Percentiles rank a stretch among this genome's conserved stretches.
phyloP scores from a whole-genome alignment of 2,888 invertebrate genomes.

The Oscheius sp. region DNA sequence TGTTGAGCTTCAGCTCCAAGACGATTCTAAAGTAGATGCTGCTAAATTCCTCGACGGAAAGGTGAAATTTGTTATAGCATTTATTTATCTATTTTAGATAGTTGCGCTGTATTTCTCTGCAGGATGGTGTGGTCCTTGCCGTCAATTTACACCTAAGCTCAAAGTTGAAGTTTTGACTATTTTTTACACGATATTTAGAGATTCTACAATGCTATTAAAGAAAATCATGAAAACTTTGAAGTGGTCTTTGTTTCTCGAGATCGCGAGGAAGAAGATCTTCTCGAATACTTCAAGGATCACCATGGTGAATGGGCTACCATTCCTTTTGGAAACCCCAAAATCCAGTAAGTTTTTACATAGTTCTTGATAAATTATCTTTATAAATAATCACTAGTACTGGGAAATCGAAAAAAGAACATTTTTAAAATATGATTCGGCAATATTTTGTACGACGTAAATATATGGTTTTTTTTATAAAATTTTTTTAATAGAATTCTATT shows the following conservation, averaged over 20 bases:
- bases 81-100: constrained; percentile 52
- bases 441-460: no score
- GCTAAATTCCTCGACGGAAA: constrained; percentile 68
- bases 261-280: constrained; percentile 57
- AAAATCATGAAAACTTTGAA: constrained; percentile 67
- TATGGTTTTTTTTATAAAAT: not conserved
- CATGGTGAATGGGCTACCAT: constrained; percentile 68
- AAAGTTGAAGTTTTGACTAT: constrained; percentile 41
- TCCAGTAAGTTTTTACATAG: constrained; percentile 56
- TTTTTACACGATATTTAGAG: constrained; percentile 39
- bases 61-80: constrained; percentile 43
- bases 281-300: constrained; percentile 68
- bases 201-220: constrained; percentile 65
- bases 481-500: not conserved
- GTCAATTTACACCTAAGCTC: constrained; percentile 69
- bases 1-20: constrained; percentile 40
- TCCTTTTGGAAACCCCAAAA: constrained; percentile 64
- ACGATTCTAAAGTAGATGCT: constrained; percentile 48
- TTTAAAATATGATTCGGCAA: not conserved
- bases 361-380: not conserved
- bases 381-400: not conserved
- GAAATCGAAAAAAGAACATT: not conserved
- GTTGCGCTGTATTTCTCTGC: constrained; percentile 77
- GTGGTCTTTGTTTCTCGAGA: constrained; percentile 70
- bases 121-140: constrained; percentile 76